Evolutionary conservation across 2,113 vertebrate genomes (phyloP).

Genomic region (Chaetops frenatus): DNA sequence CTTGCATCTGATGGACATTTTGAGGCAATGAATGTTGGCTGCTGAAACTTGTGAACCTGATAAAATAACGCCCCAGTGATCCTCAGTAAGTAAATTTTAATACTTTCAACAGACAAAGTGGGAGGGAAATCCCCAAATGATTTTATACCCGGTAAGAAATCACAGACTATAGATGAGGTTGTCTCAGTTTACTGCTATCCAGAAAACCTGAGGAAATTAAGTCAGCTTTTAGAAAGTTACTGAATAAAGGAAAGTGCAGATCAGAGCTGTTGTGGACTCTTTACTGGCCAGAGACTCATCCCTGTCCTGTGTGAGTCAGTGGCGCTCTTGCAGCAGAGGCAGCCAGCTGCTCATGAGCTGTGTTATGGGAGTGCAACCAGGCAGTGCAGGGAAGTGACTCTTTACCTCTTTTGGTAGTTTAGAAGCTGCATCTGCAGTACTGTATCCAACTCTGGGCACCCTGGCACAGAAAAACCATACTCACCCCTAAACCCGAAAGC

Average conservation of each 20-base stretch:
- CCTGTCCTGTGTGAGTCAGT: background rate
- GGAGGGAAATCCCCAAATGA: background rate
- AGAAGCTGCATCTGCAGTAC: background rate
- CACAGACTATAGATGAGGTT: background rate
- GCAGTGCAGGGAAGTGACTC: background rate
- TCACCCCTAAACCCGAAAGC: background rate
- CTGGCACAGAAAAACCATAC: background rate
- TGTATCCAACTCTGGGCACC: background rate
- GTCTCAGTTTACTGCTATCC: constrained; percentile 26
- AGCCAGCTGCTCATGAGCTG: background rate
- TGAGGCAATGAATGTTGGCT: background rate
- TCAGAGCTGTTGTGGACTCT: background rate
- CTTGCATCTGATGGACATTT: background rate
- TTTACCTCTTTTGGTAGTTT: background rate
- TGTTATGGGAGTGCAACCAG: background rate
- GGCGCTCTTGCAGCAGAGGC: rapidly evolving
- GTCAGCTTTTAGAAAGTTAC: constrained; percentile 27
- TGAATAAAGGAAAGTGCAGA: constrained; percentile 12
- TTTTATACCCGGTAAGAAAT: background rate
- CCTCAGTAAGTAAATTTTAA: background rate
- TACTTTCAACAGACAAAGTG: background rate
- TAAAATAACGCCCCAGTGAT: background rate
- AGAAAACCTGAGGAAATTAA: constrained; percentile 52
- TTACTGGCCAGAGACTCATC: background rate
- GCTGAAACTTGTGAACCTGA: background rate